Base-by-base conservation (phyloP, 37 sponge, comb jelly and placozoan genomes). In the Aphrocallistes beatrix region DNA sequence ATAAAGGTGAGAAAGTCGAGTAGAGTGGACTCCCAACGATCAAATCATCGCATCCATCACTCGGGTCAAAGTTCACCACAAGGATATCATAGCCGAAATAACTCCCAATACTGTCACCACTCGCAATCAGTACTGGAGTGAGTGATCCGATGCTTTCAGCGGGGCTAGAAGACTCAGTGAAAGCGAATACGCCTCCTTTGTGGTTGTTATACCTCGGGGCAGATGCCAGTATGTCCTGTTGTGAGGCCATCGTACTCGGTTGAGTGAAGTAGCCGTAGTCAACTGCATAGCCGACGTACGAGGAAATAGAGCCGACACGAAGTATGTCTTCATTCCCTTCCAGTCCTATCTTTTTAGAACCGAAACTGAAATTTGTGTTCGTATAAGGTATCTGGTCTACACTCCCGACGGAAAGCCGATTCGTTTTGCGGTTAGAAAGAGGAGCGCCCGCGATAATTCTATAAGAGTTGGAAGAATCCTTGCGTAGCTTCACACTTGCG, bases 401-500 rank as follows among this genome's bases (percentile, higher is more conserved):
- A 60, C 75, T 60, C 28, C 75, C 75, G 21, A 60, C 34, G 25
- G 75, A 60, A 13, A 60, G 3, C 21, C 75, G 1, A 60, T 21
- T 28, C 3, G 75, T 60, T 25, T 60, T 30, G 75, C 75, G 75
- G 34, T 60, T 60, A 6, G 75, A 25, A 6, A 60, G 34, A 1
- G 75, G 75, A 32, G 75, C 75, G 75, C 75, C 75, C 34, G 75
- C 75, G 25, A 60, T 60, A 25, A 60, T 60, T 60, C 75, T 19
- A 30, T 32, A 60, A 19, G 75, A 32, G 75, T 13, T 28, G 25
- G 6, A 8, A 3, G 75, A 3, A 6, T 60, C 75, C n/a, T 60
- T 60, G 75, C 75, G 75, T 19, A 60, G 25, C n/a, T 60, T 60
- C 10, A 60, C 75, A 60, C 75, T 60, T 3, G 28, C n/a, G 1